A percentile compares a stretch with the other conserved stretches of the same genome.
Evolutionary conservation across 1,140 invertebrate species (phyloP).

Genomic region (Elysia chlorotica): DNA sequence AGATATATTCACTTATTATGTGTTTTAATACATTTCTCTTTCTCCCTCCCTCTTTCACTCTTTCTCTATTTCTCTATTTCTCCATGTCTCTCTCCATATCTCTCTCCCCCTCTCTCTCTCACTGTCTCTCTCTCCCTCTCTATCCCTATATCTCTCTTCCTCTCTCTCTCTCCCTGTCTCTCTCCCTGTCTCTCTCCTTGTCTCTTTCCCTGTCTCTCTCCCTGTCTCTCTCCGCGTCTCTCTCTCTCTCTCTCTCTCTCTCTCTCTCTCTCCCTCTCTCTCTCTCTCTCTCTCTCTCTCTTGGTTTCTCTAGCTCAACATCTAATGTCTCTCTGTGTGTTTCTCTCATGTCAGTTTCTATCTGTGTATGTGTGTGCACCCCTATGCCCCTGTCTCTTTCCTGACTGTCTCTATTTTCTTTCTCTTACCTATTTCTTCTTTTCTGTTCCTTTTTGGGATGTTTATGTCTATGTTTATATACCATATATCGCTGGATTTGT

Average conservation of each 20-base stretch:
- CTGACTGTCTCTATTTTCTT: no score
- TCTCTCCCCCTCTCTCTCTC: not conserved
- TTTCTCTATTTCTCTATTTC: not conserved
- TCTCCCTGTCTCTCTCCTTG: not conserved
- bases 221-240: not conserved
- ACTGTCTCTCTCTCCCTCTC: not conserved
- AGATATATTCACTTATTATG: no score
- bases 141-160: not conserved
- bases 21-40: no score
- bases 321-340: no score
- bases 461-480: no score
- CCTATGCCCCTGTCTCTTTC: no score
- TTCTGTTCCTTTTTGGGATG: no score
- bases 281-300: conserved; percentile 12
- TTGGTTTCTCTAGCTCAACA: no score
- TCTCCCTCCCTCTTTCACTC: not conserved
- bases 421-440: no score
- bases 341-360: no score
- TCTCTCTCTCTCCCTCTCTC: conserved; percentile 2
- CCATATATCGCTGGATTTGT: no score
- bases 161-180: not conserved
- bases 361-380: no score
- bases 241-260: not conserved
- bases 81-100: not conserved
- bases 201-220: not conserved